Conservation (phyloP, 2,797 vertebrate genomes). For the Anisognathus igniventris region DNA sequence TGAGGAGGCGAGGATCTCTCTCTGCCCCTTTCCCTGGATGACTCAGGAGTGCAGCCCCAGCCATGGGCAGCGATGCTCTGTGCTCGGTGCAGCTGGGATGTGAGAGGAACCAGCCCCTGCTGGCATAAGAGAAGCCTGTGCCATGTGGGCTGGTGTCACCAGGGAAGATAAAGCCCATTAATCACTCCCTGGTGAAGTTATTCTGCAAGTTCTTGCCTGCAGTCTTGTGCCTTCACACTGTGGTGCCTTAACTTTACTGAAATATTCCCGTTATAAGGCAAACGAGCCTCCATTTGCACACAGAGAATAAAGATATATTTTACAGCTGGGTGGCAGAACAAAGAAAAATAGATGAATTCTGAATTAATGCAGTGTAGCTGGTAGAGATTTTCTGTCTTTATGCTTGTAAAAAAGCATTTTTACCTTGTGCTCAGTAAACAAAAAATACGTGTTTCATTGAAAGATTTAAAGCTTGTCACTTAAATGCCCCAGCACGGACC, state of each 20-base stretch:
- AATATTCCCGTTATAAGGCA: neutral
- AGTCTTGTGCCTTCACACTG: neutral
- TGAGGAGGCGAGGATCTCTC: fast-evolving
- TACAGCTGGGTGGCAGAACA: neutral
- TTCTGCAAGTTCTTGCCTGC: neutral
- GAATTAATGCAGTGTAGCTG: neutral
- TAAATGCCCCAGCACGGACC: neutral
- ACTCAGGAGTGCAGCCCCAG: neutral
- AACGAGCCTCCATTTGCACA: neutral
- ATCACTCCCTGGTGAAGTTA: neutral
- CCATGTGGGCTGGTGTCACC: neutral
- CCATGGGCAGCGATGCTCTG: fast-evolving
- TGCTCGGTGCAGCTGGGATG: neutral
- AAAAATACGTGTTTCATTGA: fast-evolving
- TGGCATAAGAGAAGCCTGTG: neutral
- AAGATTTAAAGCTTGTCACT: neutral
- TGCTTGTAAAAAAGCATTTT: neutral
- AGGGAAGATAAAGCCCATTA: neutral
- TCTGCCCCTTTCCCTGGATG: neutral
- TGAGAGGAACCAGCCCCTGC: neutral
- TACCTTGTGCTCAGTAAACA: neutral
- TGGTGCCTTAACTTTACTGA: neutral
- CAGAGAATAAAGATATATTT: neutral
- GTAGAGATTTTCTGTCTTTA: neutral
- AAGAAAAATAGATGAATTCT: neutral